These are phyloP conservation scores for Heliconius himera DNA, from an alignment of 1,140 invertebrate species.

Conservation along the genomic window DNA sequence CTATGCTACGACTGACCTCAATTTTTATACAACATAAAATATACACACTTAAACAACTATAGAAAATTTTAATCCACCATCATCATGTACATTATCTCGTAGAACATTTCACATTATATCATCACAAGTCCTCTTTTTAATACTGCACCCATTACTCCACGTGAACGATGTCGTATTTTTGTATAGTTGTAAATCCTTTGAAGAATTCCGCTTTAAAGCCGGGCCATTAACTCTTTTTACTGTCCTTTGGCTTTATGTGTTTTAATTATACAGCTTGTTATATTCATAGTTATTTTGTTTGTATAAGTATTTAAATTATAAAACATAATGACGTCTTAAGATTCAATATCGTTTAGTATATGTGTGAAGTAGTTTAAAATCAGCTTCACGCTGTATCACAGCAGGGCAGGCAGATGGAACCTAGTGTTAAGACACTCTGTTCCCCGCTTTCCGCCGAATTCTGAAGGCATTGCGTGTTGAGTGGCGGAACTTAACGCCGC, in stretches of 20 bases:
- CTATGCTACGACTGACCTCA: too few relatives aligned
- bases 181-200: conserved; percentile 38
- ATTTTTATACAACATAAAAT: too few relatives aligned
- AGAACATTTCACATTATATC: conserved; percentile 16
- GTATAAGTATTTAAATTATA: neutral
- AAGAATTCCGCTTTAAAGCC: conserved; percentile 39
- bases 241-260: conserved; percentile 21
- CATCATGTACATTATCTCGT: neutral
- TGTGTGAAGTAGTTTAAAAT: too few relatives aligned
- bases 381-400: too few relatives aligned
- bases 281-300: conserved; percentile 1
- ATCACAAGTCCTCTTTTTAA: conserved; percentile 25
- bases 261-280: conserved; percentile 2
- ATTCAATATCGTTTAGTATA: too few relatives aligned
- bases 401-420: too few relatives aligned
- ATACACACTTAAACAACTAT: too few relatives aligned
- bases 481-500: too few relatives aligned
- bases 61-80: neutral
- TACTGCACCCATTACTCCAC: conserved; percentile 38
- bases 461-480: too few relatives aligned
- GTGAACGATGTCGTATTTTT: conserved; percentile 43
- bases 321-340: too few relatives aligned
- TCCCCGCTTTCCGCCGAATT: too few relatives aligned
- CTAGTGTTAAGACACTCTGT: too few relatives aligned
- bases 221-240: conserved; percentile 35